These are phyloP conservation scores for Pangasianodon hypophthalmus DNA, from an alignment of 2,113 vertebrate species.

Conservation along the genomic window DNA sequence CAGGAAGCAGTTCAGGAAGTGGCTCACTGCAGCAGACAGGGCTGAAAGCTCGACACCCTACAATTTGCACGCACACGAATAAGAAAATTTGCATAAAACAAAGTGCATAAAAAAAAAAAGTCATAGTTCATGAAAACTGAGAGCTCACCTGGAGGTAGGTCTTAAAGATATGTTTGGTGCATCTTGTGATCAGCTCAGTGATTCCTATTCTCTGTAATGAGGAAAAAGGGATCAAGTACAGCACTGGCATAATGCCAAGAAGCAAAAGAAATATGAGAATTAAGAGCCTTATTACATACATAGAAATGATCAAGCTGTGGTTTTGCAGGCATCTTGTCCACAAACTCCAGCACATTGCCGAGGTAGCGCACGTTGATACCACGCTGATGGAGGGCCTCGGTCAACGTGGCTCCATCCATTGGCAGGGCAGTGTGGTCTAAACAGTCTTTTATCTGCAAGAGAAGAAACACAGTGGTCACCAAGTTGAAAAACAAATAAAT, in stretches of 20 bases:
- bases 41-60: conserved; percentile 95
- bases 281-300: conserved; percentile 74
- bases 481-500: neutral
- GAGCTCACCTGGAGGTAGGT: conserved; percentile 92
- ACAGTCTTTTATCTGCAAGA: conserved; percentile 91
- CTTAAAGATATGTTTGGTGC: conserved; percentile 98
- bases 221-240: neutral
- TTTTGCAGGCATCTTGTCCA: conserved; percentile 83
- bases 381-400: conserved; percentile 91
- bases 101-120: neutral
- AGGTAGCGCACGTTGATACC: conserved; percentile 96
- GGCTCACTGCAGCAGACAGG: conserved; percentile 94
- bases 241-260: neutral
- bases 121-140: neutral
- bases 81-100: neutral
- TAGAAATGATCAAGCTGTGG: conserved; percentile 90
- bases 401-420: conserved; percentile 91
- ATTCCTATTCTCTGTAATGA: conserved; percentile 89
- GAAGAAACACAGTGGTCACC: neutral
- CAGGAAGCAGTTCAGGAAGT: conserved; percentile 97
- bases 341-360: conserved; percentile 86
- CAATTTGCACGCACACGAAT: neutral
- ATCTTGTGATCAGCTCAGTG: conserved; percentile 92
- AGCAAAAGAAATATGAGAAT: neutral
- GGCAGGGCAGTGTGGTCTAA: conserved; percentile 91